These are phyloP conservation scores for Galerucella pusilla DNA, from an alignment of 2,888 invertebrate species.

Conservation along the genomic window DNA sequence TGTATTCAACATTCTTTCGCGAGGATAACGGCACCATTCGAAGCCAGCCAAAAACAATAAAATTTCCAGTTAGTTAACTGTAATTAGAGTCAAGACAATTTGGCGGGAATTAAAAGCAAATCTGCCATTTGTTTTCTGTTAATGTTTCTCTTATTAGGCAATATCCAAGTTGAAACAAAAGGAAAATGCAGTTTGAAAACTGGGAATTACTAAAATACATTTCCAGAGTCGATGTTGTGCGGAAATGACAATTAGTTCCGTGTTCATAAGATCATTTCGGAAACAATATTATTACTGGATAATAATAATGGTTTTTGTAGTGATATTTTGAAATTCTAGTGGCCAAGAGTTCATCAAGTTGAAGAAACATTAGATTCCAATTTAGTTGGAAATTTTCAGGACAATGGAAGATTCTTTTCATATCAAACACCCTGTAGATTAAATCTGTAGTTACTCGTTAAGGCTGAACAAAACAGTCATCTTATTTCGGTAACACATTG, in stretches of 20 bases:
- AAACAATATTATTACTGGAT: neutral
- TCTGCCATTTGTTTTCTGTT: constrained; percentile 47
- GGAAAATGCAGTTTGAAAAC: constrained; percentile 51
- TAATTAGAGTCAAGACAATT: constrained; percentile 49
- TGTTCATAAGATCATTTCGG: constrained; percentile 7
- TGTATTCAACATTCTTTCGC: constrained; percentile 13
- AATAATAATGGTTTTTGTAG: too few relatives aligned
- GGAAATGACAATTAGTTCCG: constrained; percentile 51
- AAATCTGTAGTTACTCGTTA: neutral
- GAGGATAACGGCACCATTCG: constrained; percentile 29
- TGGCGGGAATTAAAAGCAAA: constrained; percentile 51
- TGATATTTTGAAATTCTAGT: too few relatives aligned
- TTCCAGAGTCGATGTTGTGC: constrained; percentile 50
- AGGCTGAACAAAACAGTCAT: neutral
- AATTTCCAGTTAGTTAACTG: constrained; percentile 49
- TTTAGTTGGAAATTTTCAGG: too few relatives aligned
- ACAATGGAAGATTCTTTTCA: neutral
- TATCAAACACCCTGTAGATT: neutral
- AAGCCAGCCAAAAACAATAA: constrained; percentile 35
- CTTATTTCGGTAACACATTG: neutral
- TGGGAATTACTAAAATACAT: constrained; percentile 54
- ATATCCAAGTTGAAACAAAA: constrained; percentile 48
- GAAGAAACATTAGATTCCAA: too few relatives aligned
- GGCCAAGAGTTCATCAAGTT: too few relatives aligned
- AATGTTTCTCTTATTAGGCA: constrained; percentile 51